Base-by-base conservation (phyloP, 2,113 vertebrate species). In the Salvelinus sp. region DNA sequence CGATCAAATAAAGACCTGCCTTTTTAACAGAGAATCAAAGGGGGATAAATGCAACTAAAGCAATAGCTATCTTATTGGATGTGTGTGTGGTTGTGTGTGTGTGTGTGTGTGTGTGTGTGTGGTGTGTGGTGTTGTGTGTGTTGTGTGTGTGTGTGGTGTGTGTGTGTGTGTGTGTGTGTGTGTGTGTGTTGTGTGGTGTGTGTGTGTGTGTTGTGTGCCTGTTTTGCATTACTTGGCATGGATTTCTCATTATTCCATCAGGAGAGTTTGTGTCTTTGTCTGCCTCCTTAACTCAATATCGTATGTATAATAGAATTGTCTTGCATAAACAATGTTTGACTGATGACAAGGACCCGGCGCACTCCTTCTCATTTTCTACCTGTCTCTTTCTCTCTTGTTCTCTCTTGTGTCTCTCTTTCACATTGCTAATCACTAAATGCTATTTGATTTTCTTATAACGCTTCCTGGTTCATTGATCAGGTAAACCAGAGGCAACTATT, bases 21-120 rank as follows among this genome's bases (percentile, higher is more conserved):
- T 75, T 79, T 74, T 72, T 79, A 66, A 74, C n/a, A 72, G 27
- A 70, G 72, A 73, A 73, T n/a, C n/a, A n/a, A 62, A 12, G n/a
- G 50, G 30, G 30, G 22, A 57, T 5, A 62, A 69, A 76, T 30
- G 3, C 28, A 1, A 44, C 44, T 18, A 22, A 38, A 30, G 25
- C n/a, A 50, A 10, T 25, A 7, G 44, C 48, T 10, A 14, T 75
- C 66, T 50, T 23, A 4, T 66, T 28, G 25, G 25, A 16, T 23
- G 9, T 14, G 66, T 70, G 57, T 33, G 47, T 68, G 63, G n/a
- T n/a, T 75, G 62, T 62, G 28, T 69, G 72, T 64, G 72, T 73
- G 72, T 72, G 70, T 30, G 30, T 30, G 30, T 72, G 70, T 30
- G 7, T 58, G 6, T n/a, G 3, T 22, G 60, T 66, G 28, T 33